Evolutionary conservation across 2,113 vertebrate species (phyloP), one percentile per base, ranked within the genome.

Genomic region (Etheostoma cragini): DNA sequence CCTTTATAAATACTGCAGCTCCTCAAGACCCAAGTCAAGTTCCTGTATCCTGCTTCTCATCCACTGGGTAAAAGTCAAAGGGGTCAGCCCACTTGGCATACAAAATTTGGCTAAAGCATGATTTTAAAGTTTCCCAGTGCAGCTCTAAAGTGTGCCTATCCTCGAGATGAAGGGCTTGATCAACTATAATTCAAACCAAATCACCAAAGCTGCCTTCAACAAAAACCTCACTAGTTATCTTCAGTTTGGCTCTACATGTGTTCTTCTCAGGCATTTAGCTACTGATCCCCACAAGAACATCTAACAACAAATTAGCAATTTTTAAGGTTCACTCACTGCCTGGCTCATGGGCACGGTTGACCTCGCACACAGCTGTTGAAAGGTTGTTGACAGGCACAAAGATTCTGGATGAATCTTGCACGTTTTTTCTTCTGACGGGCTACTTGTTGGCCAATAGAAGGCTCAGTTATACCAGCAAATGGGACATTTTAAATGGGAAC

Each of bases 341-440:
- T 56, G 46, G 66, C 68, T 69, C 26, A 2, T 65, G 58, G 63
- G 45, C 45, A 38, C 26, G 21, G 46, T 15, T 12, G n/a, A 11
- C 56, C 4, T 17, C 12, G 0, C 33, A 50, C 57, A 50, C 16
- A 1, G 17, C 63, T 13, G 49, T 1, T 63, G 17, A 49, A 16
- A 56, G 22, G 58, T n/a, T 1, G 61, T 2, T 78, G 73, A 74
- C 76, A 82, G 81, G 15, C 50, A 1, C 14, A 17, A 1, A 0
- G 21, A 53, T 60, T 81, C 64, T 8, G 24, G 19, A 26, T 42
- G 38, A 42, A 42, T 42, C 33, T 70, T 14, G 8, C 21, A 52
- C 77, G 67, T 75, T 80, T 16, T 57, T 16, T 57, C 56, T 8
- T 85, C 72, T 77, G 52, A 77, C 57, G 45, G 50, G 62, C 71